These are phyloP conservation scores for Horisme vitalbata DNA, from an alignment of 2,888 invertebrate genomes.

Conservation along the genomic window DNA sequence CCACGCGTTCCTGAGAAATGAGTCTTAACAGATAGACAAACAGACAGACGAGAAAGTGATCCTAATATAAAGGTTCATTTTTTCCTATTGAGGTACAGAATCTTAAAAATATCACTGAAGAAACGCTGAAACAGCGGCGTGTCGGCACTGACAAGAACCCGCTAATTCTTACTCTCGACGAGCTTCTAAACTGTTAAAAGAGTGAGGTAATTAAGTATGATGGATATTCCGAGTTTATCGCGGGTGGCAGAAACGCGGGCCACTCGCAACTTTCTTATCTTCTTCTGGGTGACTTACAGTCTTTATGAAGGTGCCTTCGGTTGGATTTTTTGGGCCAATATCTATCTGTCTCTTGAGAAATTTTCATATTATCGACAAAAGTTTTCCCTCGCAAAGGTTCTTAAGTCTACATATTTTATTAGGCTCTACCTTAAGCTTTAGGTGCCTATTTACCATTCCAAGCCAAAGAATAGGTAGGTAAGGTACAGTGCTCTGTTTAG, in stretches of 20 bases:
- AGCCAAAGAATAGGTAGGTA: neutral
- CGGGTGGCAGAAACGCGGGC: conserved; percentile 59
- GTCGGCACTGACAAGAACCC: conserved; percentile 62
- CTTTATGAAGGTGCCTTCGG: conserved; percentile 48
- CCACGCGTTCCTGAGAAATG: too few relatives aligned
- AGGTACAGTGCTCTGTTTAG: neutral
- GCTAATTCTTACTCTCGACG: conserved; percentile 63
- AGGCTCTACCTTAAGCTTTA: neutral
- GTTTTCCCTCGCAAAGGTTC: conserved; percentile 12
- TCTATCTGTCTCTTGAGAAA: conserved; percentile 33
- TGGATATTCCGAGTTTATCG: conserved; percentile 77
- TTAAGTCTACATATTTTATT: conserved; percentile 11
- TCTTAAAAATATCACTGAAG: conserved; percentile 50
- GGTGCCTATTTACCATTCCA: neutral
- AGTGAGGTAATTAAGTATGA: conserved; percentile 77
- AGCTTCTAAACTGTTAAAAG: conserved; percentile 71
- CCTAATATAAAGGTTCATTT: too few relatives aligned
- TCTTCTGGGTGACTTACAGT: conserved; percentile 55
- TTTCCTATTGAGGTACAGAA: too few relatives aligned
- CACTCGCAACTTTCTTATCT: conserved; percentile 68
- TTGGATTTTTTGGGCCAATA: conserved; percentile 47
- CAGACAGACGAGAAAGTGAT: too few relatives aligned
- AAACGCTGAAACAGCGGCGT: conserved; percentile 57
- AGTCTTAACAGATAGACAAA: too few relatives aligned
- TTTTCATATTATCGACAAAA: conserved; percentile 28